Percentiles rank a stretch among this genome's conserved stretches.
These are phyloP conservation scores for Selenia dentaria DNA, from an alignment of 2,888 invertebrate species.

Conservation along the genomic window DNA sequence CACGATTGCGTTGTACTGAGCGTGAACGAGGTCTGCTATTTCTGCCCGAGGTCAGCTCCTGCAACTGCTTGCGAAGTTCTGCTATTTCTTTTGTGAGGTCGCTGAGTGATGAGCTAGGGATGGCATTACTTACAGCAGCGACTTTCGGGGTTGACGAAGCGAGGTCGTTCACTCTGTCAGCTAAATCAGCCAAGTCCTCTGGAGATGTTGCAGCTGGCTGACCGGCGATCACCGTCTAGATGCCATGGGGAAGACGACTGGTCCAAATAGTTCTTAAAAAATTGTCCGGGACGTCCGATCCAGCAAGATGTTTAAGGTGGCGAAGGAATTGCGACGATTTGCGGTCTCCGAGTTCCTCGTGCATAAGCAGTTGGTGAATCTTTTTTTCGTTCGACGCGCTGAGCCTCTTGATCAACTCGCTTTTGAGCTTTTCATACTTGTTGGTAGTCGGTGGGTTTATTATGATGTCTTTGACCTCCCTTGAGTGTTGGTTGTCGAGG, in stretches of 20 bases:
- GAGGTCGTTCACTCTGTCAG: background rate
- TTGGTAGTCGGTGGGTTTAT: background rate
- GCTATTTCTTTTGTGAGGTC: background rate
- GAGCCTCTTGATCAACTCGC: background rate
- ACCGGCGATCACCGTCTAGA: background rate
- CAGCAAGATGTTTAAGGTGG: background rate
- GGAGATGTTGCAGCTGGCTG: background rate
- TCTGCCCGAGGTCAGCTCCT: background rate
- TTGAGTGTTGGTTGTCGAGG: constrained; percentile 5
- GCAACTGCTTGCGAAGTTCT: background rate
- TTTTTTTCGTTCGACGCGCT: background rate
- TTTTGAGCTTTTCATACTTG: constrained; percentile 4
- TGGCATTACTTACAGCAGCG: background rate
- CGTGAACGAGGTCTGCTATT: background rate
- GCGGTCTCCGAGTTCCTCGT: background rate
- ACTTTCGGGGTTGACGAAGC: background rate
- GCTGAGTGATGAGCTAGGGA: background rate
- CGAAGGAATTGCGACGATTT: background rate
- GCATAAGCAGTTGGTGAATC: background rate
- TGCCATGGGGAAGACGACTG: background rate
- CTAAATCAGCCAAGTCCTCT: background rate
- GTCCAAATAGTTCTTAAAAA: background rate
- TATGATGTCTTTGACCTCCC: constrained; percentile 11
- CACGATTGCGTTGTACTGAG: background rate
- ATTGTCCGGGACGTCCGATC: background rate